Percentiles rank a stretch among this genome's conserved stretches.
These are phyloP conservation scores for Dione vanillae DNA, from an alignment of 2,888 invertebrate species.

Conservation along the genomic window DNA sequence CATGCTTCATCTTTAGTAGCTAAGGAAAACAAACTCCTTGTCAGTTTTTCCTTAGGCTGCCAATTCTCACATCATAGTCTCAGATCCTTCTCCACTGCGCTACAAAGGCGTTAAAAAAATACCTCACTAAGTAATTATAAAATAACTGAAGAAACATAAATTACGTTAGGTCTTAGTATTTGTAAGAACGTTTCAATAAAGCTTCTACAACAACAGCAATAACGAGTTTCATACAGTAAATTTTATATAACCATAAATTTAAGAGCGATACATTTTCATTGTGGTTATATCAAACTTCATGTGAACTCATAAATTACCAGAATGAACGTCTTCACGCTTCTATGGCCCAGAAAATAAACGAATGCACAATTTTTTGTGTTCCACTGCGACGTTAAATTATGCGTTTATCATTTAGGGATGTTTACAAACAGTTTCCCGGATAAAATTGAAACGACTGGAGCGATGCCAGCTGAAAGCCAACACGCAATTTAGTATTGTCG, in stretches of 20 bases:
- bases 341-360: slow-evolving; percentile 73
- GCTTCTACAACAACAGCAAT: slow-evolving; percentile 41
- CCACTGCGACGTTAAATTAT: slow-evolving; percentile 78
- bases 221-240: slow-evolving; percentile 45
- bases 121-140: not conserved
- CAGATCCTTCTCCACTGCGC: not conserved
- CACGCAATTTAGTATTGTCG: slow-evolving; percentile 57
- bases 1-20: no score
- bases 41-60: not conserved
- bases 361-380: slow-evolving; percentile 76
- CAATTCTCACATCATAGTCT: no score
- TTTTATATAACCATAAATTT: slow-evolving; percentile 46
- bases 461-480: slow-evolving; percentile 67
- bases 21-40: no score
- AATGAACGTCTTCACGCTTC: slow-evolving; percentile 69
- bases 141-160: slow-evolving; percentile 30
- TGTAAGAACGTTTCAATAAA: slow-evolving; percentile 43
- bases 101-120: not conserved
- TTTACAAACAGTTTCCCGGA: slow-evolving; percentile 75
- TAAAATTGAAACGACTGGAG: slow-evolving; percentile 83
- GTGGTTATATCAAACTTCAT: slow-evolving; percentile 50
- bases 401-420: slow-evolving; percentile 82
- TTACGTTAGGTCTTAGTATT: slow-evolving; percentile 38
- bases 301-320: slow-evolving; percentile 67
- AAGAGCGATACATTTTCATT: slow-evolving; percentile 45